Base-by-base conservation (phyloP, 2,888 invertebrate species). In the Dynastes maya region DNA sequence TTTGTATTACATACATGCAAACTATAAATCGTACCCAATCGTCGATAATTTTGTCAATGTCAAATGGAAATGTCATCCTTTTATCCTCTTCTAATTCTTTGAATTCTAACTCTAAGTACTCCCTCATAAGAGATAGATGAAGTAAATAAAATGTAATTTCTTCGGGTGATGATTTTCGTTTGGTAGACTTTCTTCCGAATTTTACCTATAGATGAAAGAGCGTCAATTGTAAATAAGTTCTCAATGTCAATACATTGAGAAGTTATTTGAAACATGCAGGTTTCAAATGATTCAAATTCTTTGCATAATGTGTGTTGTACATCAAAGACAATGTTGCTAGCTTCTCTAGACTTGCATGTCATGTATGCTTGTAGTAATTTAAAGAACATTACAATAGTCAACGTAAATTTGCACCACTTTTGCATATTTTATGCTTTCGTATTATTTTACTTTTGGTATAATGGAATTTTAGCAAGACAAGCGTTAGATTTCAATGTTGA, bases 31-130 rank as follows among this genome's bases (percentile, higher is more conserved):
- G 75, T 77, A 74, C 95, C 98, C 99, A 99, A 88, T 99, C 99
- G 86, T 99, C 99, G 37, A 99, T 97, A 76, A 99, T 92, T 81
- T 94, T 94, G 86, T 98, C 97, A 83, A 98, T 91, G 87, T 98
- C 94, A 88, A 93, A 98, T 0, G 90, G 88, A 88, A 98, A 97
- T 0, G 92, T 89, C 6, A 96, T 86, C 16, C 91, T 91, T 6
- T 91, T 90, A 11, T 45, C 29, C 11, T 40, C 70, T 85, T 93
- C 94, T n/a, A 96, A 87, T 0, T 89, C 84, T 79, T 92, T 90
- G 89, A 99, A 99, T 88, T 99, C 98, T 88, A 96, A 92, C 84
- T 96, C 96, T 82, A 99, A 90, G 88, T 99, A 99, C 85, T 98
- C 98, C 83, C 98, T 91, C 87, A 99, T 90, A 70, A 99, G 89